These are phyloP conservation scores for Cephus nigrinus DNA, from an alignment of 2,888 invertebrate genomes.

Conservation along the genomic window DNA sequence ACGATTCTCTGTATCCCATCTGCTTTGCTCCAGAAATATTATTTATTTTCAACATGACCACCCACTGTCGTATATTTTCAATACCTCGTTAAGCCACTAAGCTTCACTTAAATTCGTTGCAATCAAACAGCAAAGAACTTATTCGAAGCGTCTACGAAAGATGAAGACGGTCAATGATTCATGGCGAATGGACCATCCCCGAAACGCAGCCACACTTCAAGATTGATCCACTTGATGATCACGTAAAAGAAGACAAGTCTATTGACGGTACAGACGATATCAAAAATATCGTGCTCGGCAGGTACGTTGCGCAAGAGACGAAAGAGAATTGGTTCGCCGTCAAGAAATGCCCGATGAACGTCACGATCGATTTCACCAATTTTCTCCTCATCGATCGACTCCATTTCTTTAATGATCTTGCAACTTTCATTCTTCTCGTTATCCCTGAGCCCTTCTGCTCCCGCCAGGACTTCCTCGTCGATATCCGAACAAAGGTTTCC, in stretches of 20 bases:
- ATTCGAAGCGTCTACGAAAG: not conserved
- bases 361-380: not conserved
- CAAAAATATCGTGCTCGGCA: constrained; percentile 35
- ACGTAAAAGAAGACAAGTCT: constrained; percentile 48
- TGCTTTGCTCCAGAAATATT: no score
- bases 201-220: constrained; percentile 44
- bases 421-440: not conserved
- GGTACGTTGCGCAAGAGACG: constrained; percentile 41
- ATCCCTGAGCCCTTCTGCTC: not conserved
- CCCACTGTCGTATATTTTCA: not conserved
- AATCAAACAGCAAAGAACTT: constrained; percentile 6
- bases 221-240: constrained; percentile 51
- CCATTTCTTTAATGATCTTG: not conserved
- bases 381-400: not conserved
- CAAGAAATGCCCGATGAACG: constrained; percentile 26
- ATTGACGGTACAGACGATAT: constrained; percentile 47
- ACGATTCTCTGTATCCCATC: not conserved
- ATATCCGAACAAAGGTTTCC: not conserved
- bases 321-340: constrained; percentile 42
- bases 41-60: no score
- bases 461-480: not conserved
- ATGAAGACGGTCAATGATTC: constrained; percentile 17
- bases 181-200: constrained; percentile 36
- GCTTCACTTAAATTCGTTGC: not conserved
- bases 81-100: not conserved